Evolutionary conservation across 2,113 vertebrate species (phyloP).

Genomic region (Lipotes vexillifer): DNA sequence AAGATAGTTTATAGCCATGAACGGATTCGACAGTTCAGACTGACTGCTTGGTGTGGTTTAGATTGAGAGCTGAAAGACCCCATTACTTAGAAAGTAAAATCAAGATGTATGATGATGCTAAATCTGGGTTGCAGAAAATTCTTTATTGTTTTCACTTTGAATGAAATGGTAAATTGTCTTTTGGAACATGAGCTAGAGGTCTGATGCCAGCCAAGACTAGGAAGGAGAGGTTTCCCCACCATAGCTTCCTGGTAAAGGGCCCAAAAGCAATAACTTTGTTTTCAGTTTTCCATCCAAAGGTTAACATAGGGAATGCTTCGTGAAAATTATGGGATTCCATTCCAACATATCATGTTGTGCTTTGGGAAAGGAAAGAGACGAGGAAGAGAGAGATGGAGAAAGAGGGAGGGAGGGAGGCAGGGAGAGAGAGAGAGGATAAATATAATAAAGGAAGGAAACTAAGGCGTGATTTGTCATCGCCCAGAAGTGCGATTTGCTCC

Average conservation of each 20-base stretch:
- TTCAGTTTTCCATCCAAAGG: not conserved
- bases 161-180: not conserved
- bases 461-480: constrained; percentile 56
- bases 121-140: not conserved
- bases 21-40: not conserved
- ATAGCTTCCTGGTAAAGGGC: not conserved
- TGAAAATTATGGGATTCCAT: not conserved
- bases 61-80: not conserved
- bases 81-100: not conserved
- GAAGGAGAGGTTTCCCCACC: not conserved
- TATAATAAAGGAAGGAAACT: not conserved
- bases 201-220: not conserved
- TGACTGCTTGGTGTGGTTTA: not conserved
- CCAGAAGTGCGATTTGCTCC: constrained; percentile 48
- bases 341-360: not conserved
- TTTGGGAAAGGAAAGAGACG: not conserved
- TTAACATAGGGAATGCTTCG: not conserved
- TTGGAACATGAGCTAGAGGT: not conserved
- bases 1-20: not conserved
- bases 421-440: not conserved
- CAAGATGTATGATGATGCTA: not conserved
- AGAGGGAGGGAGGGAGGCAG: too few species aligned
- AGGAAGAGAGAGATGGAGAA: not conserved
- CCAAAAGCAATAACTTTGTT: not conserved
- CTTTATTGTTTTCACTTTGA: not conserved